These are phyloP conservation scores for Glaucomys volans DNA, from an alignment of 2,113 vertebrate species.

Conservation along the genomic window DNA sequence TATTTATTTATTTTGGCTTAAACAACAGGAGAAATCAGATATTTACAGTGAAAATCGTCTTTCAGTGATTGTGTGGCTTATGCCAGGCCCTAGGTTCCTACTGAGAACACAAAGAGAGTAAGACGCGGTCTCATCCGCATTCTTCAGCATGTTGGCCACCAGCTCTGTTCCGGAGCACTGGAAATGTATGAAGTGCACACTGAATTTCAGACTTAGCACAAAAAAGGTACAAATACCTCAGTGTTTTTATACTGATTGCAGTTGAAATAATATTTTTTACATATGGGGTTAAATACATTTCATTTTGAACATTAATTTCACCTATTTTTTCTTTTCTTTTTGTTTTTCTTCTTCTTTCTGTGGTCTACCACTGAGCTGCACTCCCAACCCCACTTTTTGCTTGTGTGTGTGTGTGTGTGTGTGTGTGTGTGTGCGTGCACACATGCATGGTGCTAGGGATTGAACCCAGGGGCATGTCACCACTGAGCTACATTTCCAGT, in stretches of 20 bases:
- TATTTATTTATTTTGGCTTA: neutral
- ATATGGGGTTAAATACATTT: neutral
- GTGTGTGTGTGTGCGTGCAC: too few species aligned
- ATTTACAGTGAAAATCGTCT: neutral
- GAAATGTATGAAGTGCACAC: neutral
- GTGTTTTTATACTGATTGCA: neutral
- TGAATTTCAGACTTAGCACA: neutral
- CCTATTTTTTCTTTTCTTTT: neutral
- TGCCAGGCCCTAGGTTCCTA: neutral
- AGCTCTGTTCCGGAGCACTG: neutral
- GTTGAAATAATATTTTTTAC: neutral
- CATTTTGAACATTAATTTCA: neutral
- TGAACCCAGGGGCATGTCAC: neutral
- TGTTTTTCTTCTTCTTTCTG: too few species aligned
- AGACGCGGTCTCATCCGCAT: fast-evolving
- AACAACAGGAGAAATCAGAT: neutral
- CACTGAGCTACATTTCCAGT: neutral
- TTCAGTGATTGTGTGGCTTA: neutral
- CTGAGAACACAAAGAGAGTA: neutral
- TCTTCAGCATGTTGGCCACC: neutral
- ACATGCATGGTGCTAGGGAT: too few species aligned
- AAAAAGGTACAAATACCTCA: neutral
- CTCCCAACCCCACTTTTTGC: neutral
- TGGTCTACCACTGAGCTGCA: too few species aligned
- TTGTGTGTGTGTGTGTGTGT: too few species aligned